Evolutionary conservation across 2,113 vertebrate species (phyloP), one percentile per base, ranked within the genome.

Genomic region (Symphodus melops): DNA sequence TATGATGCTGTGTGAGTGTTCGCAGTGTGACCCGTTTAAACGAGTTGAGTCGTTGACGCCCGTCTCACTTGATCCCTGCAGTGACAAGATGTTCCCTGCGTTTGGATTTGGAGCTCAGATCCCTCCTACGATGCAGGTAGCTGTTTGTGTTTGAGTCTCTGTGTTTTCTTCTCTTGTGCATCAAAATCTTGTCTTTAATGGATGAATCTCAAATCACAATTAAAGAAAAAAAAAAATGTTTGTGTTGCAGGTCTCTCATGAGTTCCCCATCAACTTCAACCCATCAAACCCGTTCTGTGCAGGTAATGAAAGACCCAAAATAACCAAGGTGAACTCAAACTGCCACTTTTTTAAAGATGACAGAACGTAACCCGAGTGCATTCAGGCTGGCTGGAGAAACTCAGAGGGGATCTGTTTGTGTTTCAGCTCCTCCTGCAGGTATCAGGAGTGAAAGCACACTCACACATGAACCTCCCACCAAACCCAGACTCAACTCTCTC

Each of bases 11-110:
- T 44, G 12, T 33, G 12, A 44, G 42, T 41, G 39, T 41, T 41
- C 10, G 9, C 8, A 3, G 10, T 41, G 11, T 41, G 39, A 41
- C 2, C 39, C 9, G 11, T 41, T 33, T 33, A 1, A 33, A 33
- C 28, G 4, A 33, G 4, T 33, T 33, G 28, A 33, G 5, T 33
- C 28, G 28, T 33, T 41, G 1, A 41, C 9, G 11, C 9, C 6
- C 11, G 11, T 41, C 11, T 41, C 11, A 10, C 39, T 41, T 77
- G 12, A 33, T n/a, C 62, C 9, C 36, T 28, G 9, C 73, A 99
- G 98, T 90, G 98, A 99, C 92, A 98, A 99, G 88, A 94, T 99
- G 96, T 99, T 99, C 78, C 98, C 98, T 79, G 97, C 96, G 8
- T 97, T 99, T 90, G 98, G 98, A 37, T 99, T 99, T 90, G 98